These are phyloP conservation scores for Erebia epiphron DNA, from an alignment of 2,888 invertebrate species.

Conservation along the genomic window DNA sequence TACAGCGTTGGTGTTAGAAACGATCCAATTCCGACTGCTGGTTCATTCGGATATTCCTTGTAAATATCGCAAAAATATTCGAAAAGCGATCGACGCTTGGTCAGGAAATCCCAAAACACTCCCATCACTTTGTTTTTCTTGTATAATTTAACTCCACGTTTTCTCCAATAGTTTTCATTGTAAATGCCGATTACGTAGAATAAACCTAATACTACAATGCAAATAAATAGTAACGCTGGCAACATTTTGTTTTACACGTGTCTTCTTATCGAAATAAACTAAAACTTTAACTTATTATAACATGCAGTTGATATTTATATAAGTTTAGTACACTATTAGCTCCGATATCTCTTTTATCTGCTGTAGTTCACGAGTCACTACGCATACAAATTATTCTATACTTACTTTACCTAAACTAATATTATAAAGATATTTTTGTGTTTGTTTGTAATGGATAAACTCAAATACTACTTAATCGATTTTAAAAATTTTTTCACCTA, in stretches of 20 bases:
- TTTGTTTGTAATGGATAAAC: no score
- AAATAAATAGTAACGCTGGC: constrained; percentile 49
- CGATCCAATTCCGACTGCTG: constrained; percentile 55
- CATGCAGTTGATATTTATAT: no score
- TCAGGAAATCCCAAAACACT: constrained; percentile 52
- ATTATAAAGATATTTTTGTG: no score
- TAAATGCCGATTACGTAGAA: constrained; percentile 47
- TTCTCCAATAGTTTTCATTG: constrained; percentile 60
- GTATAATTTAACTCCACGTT: constrained; percentile 55
- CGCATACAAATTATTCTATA: no score
- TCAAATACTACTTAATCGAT: no score
- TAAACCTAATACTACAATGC: constrained; percentile 37
- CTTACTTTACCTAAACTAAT: no score
- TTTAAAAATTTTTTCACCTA: no score
- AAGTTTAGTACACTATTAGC: no score
- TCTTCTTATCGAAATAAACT: no score
- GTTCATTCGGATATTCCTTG: constrained; percentile 51
- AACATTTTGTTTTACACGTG: neutral
- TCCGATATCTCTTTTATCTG: no score
- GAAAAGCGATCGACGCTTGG: constrained; percentile 50
- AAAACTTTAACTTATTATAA: no score
- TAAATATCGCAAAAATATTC: constrained; percentile 54
- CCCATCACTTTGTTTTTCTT: constrained; percentile 51
- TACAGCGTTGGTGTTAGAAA: constrained; percentile 43
- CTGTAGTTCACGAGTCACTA: no score